These are phyloP conservation scores for Eulemur albifrons DNA, from an alignment of 2,797 vertebrate genomes.

Conservation along the genomic window DNA sequence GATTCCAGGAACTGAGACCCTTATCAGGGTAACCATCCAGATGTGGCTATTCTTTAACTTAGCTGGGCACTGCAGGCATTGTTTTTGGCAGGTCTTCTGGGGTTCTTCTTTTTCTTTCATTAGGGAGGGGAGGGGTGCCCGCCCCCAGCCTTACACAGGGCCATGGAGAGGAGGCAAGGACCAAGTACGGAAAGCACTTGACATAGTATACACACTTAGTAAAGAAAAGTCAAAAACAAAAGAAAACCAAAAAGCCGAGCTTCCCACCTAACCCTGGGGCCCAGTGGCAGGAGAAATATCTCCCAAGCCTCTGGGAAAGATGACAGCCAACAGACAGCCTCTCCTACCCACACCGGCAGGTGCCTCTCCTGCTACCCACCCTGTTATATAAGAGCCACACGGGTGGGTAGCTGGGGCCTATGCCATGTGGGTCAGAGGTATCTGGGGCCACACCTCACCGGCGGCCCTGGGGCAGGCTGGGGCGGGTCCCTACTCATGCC, in stretches of 20 bases:
- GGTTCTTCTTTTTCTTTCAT: too few relatives aligned
- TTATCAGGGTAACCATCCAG: too few relatives aligned
- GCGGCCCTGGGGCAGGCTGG: neutral
- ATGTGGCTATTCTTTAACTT: too few relatives aligned
- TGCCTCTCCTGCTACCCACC: neutral
- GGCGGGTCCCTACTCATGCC: slow-evolving; percentile 41
- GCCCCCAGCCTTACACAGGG: too few relatives aligned
- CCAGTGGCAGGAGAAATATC: neutral
- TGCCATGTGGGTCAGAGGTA: slow-evolving; percentile 64
- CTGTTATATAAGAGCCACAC: slow-evolving; percentile 26
- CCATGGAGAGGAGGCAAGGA: fast-evolving
- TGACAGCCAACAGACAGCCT: neutral
- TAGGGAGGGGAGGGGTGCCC: too few relatives aligned
- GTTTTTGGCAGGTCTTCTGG: too few relatives aligned
- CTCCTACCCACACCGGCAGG: neutral
- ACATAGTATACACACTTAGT: fast-evolving
- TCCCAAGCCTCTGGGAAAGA: neutral
- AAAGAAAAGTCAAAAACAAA: neutral
- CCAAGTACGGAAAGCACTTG: fast-evolving
- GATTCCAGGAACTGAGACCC: too few relatives aligned
- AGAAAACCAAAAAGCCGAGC: neutral
- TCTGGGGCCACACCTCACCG: slow-evolving; percentile 27
- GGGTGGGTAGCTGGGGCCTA: slow-evolving; percentile 36
- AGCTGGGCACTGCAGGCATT: too few relatives aligned
- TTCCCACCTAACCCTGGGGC: neutral